phyloP scores from a whole-genome alignment of 2,113 vertebrate genomes.

The Conger conger region DNA sequence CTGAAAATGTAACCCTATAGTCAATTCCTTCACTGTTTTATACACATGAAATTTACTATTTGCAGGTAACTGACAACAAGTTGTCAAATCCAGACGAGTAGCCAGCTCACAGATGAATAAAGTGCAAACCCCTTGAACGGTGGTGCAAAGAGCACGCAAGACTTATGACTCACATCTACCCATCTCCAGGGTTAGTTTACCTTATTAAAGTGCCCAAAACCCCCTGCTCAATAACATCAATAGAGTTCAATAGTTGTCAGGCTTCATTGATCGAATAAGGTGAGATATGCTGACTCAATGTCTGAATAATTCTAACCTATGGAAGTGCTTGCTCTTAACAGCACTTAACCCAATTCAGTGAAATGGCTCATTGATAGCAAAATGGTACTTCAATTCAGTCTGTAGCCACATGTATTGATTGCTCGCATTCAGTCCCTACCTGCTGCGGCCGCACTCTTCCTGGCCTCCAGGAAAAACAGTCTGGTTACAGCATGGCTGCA shows the following conservation, averaged over 20 bases:
- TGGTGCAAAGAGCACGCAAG: background rate
- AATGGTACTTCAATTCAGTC: background rate
- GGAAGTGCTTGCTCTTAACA: background rate
- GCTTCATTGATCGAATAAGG: background rate
- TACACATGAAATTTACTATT: background rate
- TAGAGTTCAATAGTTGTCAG: background rate
- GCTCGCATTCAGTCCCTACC: conserved; percentile 53
- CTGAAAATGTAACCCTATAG: background rate
- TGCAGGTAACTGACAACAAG: background rate
- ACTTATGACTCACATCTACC: background rate
- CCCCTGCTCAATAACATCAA: background rate
- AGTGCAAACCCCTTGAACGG: background rate
- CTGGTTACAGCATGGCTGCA: conserved; percentile 55
- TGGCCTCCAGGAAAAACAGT: conserved; percentile 69
- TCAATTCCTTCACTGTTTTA: background rate
- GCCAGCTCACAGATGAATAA: background rate
- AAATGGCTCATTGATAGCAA: background rate
- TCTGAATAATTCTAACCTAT: background rate
- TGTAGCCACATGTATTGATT: background rate
- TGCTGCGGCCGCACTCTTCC: conserved; percentile 54
- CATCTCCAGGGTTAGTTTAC: background rate
- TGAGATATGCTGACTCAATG: background rate
- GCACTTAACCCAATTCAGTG: background rate
- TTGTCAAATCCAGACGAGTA: background rate
- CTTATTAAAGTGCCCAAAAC: background rate